phyloP scores from a whole-genome alignment of 2,888 invertebrate species.

The Apamea crenata region DNA sequence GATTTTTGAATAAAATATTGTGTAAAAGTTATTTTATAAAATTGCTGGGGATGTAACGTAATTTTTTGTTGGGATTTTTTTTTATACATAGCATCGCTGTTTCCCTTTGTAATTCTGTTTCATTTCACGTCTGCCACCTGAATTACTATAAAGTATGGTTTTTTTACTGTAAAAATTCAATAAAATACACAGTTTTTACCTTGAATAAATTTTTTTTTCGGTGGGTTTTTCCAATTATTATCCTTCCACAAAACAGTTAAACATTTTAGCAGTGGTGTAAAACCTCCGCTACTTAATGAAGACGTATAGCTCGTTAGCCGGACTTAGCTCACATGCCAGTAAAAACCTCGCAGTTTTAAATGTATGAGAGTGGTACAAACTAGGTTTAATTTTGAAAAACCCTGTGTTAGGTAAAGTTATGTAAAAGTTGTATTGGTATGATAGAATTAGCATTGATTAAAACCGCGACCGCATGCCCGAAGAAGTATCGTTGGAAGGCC shows the following conservation, averaged over 20 bases:
- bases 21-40: constrained; percentile 39
- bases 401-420: not conserved
- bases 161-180: not conserved
- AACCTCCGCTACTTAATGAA: constrained; percentile 62
- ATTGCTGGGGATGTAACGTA: not conserved
- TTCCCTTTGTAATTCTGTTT: not conserved
- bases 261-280: constrained; percentile 67
- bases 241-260: constrained; percentile 55
- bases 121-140: not conserved
- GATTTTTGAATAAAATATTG: constrained; percentile 48
- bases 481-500: not conserved
- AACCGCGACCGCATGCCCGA: not conserved
- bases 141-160: not conserved
- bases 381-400: constrained; percentile 9
- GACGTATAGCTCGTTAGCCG: constrained; percentile 66
- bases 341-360: constrained; percentile 37
- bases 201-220: not conserved
- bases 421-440: not conserved
- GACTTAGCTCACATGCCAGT: constrained; percentile 24
- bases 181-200: not conserved
- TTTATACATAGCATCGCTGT: not conserved
- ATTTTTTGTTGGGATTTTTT: not conserved
- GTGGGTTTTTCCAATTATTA: not conserved
- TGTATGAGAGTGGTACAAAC: constrained; percentile 7
- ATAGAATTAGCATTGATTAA: not conserved